Percentiles rank a stretch among this genome's conserved stretches.
phyloP scores from a whole-genome alignment of 2,797 vertebrate species.

The Spheniscus humboldti region DNA sequence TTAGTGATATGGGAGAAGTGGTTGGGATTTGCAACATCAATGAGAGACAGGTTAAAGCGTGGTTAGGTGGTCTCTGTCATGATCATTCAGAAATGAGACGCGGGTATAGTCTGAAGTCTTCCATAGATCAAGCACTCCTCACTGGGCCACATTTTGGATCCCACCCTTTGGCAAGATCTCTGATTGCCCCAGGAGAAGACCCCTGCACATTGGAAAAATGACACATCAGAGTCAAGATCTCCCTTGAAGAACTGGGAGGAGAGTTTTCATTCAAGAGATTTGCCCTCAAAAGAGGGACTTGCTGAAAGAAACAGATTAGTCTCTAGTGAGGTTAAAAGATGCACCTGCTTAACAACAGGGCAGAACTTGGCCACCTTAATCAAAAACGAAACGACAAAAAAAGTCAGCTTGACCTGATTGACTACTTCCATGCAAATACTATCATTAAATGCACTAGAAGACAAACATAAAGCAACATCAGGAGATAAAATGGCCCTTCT shows the following conservation, averaged over 20 bases:
- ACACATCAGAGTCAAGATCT: background rate
- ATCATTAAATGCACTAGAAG: background rate
- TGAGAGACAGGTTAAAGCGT: background rate
- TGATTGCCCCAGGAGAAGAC: background rate
- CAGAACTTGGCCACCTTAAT: background rate
- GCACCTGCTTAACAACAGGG: background rate
- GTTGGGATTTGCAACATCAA: background rate
- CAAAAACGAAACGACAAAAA: background rate
- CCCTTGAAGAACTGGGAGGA: background rate
- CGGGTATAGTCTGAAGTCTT: background rate
- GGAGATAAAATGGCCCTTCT: background rate
- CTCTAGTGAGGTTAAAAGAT: background rate
- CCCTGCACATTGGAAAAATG: background rate
- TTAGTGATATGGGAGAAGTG: background rate
- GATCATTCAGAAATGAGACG: background rate
- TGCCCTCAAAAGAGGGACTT: background rate
- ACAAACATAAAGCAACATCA: background rate
- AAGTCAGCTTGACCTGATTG: background rate
- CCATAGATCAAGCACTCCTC: background rate
- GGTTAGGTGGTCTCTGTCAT: background rate
- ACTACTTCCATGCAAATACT: background rate
- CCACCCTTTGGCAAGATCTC: background rate
- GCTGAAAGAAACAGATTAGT: background rate
- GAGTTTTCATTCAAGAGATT: background rate
- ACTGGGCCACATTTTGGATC: background rate